Conservation (phyloP, 2,888 invertebrate species). For the Petrolisthes manimaculis region DNA sequence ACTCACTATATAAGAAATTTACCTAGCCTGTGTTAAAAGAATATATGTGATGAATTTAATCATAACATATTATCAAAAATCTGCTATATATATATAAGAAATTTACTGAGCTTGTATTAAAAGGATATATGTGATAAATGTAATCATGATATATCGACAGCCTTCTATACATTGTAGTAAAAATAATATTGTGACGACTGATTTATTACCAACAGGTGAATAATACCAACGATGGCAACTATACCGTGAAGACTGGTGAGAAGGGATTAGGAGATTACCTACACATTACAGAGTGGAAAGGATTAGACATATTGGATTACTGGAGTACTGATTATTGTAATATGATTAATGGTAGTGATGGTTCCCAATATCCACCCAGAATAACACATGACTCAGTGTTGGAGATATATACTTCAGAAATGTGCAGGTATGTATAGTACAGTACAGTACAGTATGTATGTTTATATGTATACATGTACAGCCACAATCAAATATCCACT, state of each 20-base stretch:
- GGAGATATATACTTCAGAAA: slow-evolving; percentile 77
- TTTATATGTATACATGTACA: too few relatives aligned
- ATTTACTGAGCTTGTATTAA: too few relatives aligned
- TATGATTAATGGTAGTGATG: slow-evolving; percentile 84
- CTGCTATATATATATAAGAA: too few relatives aligned
- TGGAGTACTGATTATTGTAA: slow-evolving; percentile 80
- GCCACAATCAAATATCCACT: too few relatives aligned
- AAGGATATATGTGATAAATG: too few relatives aligned
- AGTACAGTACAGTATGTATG: background rate
- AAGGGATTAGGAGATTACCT: slow-evolving; percentile 36
- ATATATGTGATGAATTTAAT: too few relatives aligned
- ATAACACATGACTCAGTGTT: slow-evolving; percentile 76
- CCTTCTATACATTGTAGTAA: too few relatives aligned
- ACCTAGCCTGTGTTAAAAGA: too few relatives aligned
- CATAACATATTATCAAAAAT: too few relatives aligned
- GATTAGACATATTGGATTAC: slow-evolving; percentile 70
- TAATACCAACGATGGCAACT: slow-evolving; percentile 50
- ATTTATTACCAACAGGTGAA: slow-evolving; percentile 22
- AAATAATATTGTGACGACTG: too few relatives aligned
- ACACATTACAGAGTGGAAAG: slow-evolving; percentile 39
- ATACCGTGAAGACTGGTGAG: slow-evolving; percentile 50
- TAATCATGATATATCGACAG: too few relatives aligned
- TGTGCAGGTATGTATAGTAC: slow-evolving; percentile 77
- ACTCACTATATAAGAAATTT: too few relatives aligned
- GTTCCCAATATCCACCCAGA: slow-evolving; percentile 88